Percentiles rank a stretch among this genome's conserved stretches.
These are phyloP conservation scores for Chaetops frenatus DNA, from an alignment of 2,113 vertebrate genomes.

Conservation along the genomic window DNA sequence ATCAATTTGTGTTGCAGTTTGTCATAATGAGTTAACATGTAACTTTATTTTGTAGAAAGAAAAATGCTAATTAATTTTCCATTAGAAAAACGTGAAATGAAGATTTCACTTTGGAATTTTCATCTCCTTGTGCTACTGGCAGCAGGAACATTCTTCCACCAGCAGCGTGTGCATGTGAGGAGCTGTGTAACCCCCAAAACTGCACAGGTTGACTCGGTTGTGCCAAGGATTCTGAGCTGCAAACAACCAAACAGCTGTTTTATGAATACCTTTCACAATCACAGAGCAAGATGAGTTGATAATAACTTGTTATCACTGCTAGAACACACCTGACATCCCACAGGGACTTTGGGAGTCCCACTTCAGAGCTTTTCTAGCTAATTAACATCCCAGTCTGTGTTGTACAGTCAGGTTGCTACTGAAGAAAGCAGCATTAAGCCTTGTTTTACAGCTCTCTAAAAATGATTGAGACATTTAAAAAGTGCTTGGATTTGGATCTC, in stretches of 20 bases:
- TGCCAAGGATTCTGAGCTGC: neutral
- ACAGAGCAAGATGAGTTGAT: neutral
- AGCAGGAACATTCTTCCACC: neutral
- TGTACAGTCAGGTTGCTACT: neutral
- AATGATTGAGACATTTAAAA: neutral
- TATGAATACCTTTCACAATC: neutral
- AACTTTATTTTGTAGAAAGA: constrained; percentile 44
- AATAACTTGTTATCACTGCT: neutral
- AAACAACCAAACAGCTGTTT: neutral
- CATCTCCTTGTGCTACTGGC: neutral
- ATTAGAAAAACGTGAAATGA: neutral
- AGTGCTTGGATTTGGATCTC: neutral
- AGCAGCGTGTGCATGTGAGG: neutral
- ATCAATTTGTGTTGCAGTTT: constrained; percentile 60
- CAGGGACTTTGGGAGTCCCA: neutral
- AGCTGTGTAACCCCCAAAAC: neutral
- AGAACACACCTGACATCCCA: constrained; percentile 23
- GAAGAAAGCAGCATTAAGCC: neutral
- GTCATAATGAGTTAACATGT: constrained; percentile 51
- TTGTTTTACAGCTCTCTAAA: neutral
- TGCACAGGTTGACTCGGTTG: neutral
- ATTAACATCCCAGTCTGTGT: constrained; percentile 8
- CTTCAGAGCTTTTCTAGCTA: constrained; percentile 18
- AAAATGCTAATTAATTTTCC: constrained; percentile 56
- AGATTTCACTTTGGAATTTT: neutral